Base-by-base conservation (phyloP, 2,888 invertebrate species). In the Byasa hedistus region DNA sequence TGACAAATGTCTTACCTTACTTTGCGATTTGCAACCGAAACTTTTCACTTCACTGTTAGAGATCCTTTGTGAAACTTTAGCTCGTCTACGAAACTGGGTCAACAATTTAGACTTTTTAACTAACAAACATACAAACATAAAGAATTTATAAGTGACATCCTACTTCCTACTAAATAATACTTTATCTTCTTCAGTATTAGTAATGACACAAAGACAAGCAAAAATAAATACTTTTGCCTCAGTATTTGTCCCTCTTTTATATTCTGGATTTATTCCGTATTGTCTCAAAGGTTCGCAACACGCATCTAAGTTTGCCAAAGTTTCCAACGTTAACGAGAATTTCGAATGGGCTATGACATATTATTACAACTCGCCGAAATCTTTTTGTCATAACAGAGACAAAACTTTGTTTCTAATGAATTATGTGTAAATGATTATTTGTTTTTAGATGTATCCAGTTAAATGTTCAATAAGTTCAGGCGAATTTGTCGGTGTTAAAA, bases 31-130 rank as follows among this genome's bases (percentile, higher is more conserved):
- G 48, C 19, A 48, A 48, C 19, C 48, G 4, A 48, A 48, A 48
- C 48, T 48, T 48, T 19, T n/a, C 48, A 48, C 48, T 48, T 48
- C 0, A 8, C 48, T 1, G 48, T n/a, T 19, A 19, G 4, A n/a
- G 48, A 19, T 48, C 36, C 36, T 36, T 51, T 61, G 21, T 22
- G 32, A 22, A 61, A 32, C 54, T 61, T 61, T 32, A 32, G 60
- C 51, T 54, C 32, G 32, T 61, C 17, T 51, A 2, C 36, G 54
- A 36, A 61, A 61, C 61, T 61, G 32, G 54, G 54, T 32, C 54
- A 54, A 54, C 52, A 52, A 52, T 61, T 61, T 54, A 61, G 54
- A 61, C 61, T 61, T 61, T 51, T 61, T 61, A 22, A 32, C 48
- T n/a, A 12, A n/a, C 10, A 22, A 61, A n/a, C 27, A 27, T 27